A percentile compares a stretch with the other conserved stretches of the same genome.
These are phyloP conservation scores for Embidobia sp. DNA, from an alignment of 2,888 invertebrate genomes.

Conservation along the genomic window DNA sequence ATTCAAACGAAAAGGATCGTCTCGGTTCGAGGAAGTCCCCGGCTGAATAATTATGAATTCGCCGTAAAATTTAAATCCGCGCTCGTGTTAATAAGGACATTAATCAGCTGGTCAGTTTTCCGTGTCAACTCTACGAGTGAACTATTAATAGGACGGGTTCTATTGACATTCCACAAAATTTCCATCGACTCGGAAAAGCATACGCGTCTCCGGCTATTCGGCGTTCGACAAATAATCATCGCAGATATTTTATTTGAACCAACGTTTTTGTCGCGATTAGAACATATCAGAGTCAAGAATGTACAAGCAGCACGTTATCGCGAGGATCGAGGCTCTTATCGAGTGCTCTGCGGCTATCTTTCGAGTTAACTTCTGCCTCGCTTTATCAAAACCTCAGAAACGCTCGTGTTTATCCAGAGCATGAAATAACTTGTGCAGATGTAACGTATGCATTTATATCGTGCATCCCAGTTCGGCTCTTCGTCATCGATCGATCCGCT, in stretches of 20 bases:
- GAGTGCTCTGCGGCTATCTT: conserved; percentile 33
- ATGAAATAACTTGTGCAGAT: conserved; percentile 36
- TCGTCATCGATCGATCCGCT: conserved; percentile 20
- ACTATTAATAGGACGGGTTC: no score
- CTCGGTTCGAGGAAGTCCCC: no score
- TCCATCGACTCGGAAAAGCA: neutral
- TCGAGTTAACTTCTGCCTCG: conserved; percentile 37
- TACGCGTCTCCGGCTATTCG: neutral
- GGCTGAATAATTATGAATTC: no score
- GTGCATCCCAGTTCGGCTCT: neutral
- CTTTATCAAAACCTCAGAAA: conserved; percentile 60
- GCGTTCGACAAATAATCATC: conserved; percentile 16
- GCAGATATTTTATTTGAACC: conserved; percentile 44
- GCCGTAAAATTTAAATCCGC: no score
- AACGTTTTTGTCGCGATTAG: conserved; percentile 44
- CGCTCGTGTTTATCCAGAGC: conserved; percentile 47
- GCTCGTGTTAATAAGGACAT: no score
- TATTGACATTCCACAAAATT: neutral
- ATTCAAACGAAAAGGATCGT: no score
- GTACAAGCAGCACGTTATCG: conserved; percentile 37
- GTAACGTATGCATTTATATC: conserved; percentile 34
- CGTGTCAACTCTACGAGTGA: no score
- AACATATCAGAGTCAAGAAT: conserved; percentile 26
- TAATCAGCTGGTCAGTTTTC: no score
- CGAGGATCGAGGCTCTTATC: conserved; percentile 50